Evolutionary conservation across 1,140 invertebrate species (phyloP).

Genomic region (Drosophila pseudoobscura): DNA sequence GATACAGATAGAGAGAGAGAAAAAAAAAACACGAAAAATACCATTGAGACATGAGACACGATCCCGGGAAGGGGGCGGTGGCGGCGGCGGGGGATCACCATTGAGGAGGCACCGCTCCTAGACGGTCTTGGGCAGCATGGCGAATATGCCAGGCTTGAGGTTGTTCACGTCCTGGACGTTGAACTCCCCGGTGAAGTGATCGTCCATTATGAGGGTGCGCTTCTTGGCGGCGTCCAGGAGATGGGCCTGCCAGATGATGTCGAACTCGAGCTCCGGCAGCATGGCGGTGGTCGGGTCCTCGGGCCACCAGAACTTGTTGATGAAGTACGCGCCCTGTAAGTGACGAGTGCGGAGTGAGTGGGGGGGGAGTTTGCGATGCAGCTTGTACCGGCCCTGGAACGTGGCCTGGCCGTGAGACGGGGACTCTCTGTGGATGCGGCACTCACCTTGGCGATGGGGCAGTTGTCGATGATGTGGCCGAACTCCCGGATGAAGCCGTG

Average conservation of each 20-base stretch:
- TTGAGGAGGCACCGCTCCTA: conserved; percentile 4
- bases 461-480: conserved; percentile 69
- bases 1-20: neutral
- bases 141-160: conserved; percentile 73
- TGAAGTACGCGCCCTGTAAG: conserved; percentile 77
- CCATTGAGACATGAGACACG: conserved; percentile 57
- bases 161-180: conserved; percentile 73
- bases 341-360: conserved; percentile 43
- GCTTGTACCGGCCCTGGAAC: conserved; percentile 62
- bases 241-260: conserved; percentile 57
- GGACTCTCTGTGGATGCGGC: neutral
- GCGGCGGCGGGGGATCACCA: neutral
- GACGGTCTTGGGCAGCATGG: conserved; percentile 62
- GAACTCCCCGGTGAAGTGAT: conserved; percentile 67
- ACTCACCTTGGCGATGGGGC: conserved; percentile 73
- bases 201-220: conserved; percentile 64
- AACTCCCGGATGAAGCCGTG: conserved; percentile 66
- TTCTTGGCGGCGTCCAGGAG: conserved; percentile 68
- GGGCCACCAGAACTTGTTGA: conserved; percentile 80
- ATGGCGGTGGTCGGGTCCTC: conserved; percentile 73
- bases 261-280: conserved; percentile 72
- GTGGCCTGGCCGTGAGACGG: conserved; percentile 17
- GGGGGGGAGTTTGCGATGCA: conserved; percentile 21
- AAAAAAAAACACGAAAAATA: conserved; percentile 34
- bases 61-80: neutral